These are phyloP conservation scores for Chelonus insularis DNA, from an alignment of 1,140 invertebrate genomes.

Conservation along the genomic window DNA sequence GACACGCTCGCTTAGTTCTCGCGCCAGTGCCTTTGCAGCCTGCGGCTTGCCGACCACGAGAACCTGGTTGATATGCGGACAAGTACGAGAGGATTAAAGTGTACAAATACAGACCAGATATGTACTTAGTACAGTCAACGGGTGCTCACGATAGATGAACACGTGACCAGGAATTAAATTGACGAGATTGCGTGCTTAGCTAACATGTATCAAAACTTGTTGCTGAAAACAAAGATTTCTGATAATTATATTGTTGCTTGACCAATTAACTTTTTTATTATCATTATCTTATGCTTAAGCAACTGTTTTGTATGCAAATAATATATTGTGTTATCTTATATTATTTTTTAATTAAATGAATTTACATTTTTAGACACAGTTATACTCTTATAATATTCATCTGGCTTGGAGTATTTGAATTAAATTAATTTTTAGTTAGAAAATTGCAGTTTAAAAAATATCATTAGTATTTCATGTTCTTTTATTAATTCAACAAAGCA, in stretches of 20 bases:
- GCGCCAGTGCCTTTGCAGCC: conserved; percentile 20
- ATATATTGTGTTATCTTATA: too few relatives aligned
- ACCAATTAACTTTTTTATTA: neutral
- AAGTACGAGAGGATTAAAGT: conserved; percentile 35
- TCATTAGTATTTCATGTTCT: too few relatives aligned
- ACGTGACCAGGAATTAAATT: conserved; percentile 13
- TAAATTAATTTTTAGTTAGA: too few relatives aligned
- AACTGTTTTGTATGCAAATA: too few relatives aligned
- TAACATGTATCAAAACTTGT: neutral
- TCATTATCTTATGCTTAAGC: too few relatives aligned
- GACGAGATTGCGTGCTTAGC: conserved; percentile 8
- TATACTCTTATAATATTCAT: too few relatives aligned
- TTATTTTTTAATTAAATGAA: too few relatives aligned
- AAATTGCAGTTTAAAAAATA: too few relatives aligned
- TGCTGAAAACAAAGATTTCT: neutral
- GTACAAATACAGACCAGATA: conserved; percentile 5
- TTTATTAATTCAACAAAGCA: too few relatives aligned
- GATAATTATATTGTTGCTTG: neutral
- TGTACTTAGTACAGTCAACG: neutral
- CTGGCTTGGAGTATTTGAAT: too few relatives aligned
- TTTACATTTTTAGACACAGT: too few relatives aligned
- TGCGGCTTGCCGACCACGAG: neutral
- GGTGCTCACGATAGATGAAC: neutral
- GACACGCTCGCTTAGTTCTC: conserved; percentile 39
- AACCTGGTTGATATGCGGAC: conserved; percentile 40